Evolutionary conservation across 2,888 invertebrate genomes (phyloP).

Genomic region (Seira sanloemensis): DNA sequence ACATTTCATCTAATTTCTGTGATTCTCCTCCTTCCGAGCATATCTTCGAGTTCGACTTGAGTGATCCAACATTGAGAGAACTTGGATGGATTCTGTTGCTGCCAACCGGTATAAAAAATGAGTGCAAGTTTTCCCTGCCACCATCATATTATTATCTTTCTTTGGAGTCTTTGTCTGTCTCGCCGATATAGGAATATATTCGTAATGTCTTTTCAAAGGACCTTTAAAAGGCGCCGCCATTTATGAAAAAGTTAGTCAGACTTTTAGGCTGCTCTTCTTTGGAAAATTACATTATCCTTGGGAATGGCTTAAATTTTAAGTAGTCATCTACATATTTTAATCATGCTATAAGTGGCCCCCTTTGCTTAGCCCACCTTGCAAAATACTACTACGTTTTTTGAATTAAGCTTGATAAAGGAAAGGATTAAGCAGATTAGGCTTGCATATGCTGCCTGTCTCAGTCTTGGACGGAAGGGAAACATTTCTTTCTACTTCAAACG

Average conservation of each 20-base stretch:
- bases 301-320: background rate
- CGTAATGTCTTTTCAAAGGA: background rate
- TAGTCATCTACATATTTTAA: background rate
- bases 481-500: background rate
- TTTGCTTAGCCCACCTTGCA: background rate
- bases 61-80: background rate
- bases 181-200: too few relatives aligned
- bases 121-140: background rate
- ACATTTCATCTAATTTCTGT: too few relatives aligned
- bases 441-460: constrained; percentile 10
- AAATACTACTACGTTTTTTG: background rate
- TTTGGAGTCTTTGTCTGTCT: too few relatives aligned
- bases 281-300: background rate
- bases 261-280: background rate
- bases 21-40: background rate
- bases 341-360: background rate
- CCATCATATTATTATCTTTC: too few relatives aligned
- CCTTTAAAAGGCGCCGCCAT: background rate
- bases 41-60: background rate
- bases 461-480: background rate
- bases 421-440: constrained; percentile 7
- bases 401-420: background rate
- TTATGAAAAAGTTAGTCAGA: background rate
- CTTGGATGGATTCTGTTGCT: background rate
- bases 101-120: background rate